Conservation (phyloP, 2,113 vertebrate species). For the Paramormyrops kingsleyae region DNA sequence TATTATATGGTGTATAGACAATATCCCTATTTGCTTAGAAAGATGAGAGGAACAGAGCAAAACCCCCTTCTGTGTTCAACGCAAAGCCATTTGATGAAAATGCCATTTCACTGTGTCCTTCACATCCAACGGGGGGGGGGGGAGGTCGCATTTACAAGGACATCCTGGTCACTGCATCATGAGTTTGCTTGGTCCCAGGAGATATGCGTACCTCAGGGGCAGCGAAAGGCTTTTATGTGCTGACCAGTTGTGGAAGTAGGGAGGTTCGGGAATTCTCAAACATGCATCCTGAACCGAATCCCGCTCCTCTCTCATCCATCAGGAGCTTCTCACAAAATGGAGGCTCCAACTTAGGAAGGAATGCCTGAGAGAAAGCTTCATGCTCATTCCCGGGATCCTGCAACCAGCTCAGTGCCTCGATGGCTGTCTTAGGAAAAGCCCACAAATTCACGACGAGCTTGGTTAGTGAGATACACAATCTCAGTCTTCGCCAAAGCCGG, state of each 20-base stretch:
- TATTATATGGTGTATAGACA: not conserved
- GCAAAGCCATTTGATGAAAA: not conserved
- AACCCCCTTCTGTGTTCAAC: not conserved
- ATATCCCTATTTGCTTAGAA: not conserved
- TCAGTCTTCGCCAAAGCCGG: not conserved
- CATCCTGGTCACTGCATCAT: not conserved
- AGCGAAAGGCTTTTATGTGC: not conserved
- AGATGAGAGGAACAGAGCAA: not conserved
- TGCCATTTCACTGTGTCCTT: not conserved
- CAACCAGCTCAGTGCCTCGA: not conserved
- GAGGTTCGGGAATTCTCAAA: not conserved
- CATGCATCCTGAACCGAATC: not conserved
- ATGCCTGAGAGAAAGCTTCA: not conserved
- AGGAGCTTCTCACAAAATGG: not conserved
- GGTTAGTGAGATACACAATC: not conserved
- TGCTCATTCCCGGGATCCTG: not conserved
- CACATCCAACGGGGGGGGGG: not conserved
- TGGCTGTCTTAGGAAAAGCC: not conserved
- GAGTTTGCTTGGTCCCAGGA: not conserved
- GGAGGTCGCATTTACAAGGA: not conserved
- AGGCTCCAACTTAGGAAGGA: not conserved
- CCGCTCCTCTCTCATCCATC: not conserved
- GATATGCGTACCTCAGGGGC: not conserved
- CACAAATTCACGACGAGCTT: not conserved
- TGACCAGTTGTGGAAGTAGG: not conserved